A percentile compares a stretch with the other conserved stretches of the same genome.
Conservation (phyloP, 2,888 invertebrate genomes). For the Perizoma affinitatum region DNA sequence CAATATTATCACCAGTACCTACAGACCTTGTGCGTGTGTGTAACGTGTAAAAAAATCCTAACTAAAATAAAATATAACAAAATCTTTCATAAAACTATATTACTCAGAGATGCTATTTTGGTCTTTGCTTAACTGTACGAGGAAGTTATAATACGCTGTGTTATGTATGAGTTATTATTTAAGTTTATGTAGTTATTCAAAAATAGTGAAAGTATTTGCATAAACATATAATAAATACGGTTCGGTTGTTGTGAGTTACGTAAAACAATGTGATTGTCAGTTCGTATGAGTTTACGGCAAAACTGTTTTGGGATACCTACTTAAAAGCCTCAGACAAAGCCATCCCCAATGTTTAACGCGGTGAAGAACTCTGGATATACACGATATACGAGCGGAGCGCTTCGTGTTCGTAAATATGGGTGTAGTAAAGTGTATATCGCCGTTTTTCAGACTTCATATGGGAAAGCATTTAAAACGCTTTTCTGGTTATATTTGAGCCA, state of each 20-base stretch:
- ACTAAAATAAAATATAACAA: conserved; percentile 1
- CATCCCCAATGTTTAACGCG: too few relatives aligned
- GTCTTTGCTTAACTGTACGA: conserved; percentile 35
- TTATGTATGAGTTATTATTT: conserved; percentile 17
- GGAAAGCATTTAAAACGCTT: too few relatives aligned
- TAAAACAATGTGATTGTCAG: conserved; percentile 7
- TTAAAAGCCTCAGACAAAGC: too few relatives aligned
- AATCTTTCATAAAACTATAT: conserved; percentile 2
- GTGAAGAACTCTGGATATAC: too few relatives aligned
- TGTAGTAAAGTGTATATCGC: too few relatives aligned
- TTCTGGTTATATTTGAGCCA: too few relatives aligned
- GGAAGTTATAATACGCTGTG: conserved; percentile 21
- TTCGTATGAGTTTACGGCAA: too few relatives aligned
- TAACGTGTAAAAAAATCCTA: conserved; percentile 23
- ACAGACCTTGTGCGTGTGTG: conserved; percentile 18
- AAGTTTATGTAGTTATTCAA: conserved; percentile 31
- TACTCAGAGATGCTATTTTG: conserved; percentile 28
- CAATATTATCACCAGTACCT: conserved; percentile 36
- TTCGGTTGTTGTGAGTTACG: conserved; percentile 25
- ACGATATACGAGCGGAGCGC: too few relatives aligned
- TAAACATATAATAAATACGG: conserved; percentile 31
- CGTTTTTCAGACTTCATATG: too few relatives aligned
- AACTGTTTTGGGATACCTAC: too few relatives aligned
- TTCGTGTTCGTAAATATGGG: too few relatives aligned
- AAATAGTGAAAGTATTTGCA: conserved; percentile 43